These are phyloP conservation scores for Diplolepis rosae DNA, from an alignment of 2,888 invertebrate species.

Conservation along the genomic window DNA sequence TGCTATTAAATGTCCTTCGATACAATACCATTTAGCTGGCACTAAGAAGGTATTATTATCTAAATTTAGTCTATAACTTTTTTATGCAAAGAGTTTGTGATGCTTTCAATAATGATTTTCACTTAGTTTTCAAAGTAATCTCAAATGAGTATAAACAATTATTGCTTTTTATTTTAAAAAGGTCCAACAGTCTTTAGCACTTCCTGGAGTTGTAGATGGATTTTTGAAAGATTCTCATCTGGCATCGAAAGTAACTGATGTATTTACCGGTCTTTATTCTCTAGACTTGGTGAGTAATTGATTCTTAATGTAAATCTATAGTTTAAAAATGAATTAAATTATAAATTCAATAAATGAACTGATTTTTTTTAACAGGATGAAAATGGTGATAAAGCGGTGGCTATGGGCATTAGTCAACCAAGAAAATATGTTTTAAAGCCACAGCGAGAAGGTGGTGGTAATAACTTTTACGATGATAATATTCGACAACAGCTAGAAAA, in stretches of 20 bases:
- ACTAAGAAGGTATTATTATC: constrained; percentile 83
- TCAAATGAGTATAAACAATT: too few species aligned
- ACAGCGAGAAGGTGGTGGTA: constrained; percentile 98
- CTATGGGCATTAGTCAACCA: constrained; percentile 76
- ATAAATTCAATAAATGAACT: background rate
- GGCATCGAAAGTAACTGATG: constrained; percentile 81
- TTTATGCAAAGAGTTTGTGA: too few species aligned
- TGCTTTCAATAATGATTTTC: constrained; percentile 23
- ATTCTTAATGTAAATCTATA: too few species aligned
- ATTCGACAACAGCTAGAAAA: constrained; percentile 72
- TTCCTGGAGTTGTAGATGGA: constrained; percentile 83
- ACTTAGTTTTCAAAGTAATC: too few species aligned
- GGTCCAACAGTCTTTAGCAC: constrained; percentile 91
- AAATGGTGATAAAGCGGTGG: constrained; percentile 75
- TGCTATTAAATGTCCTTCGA: constrained; percentile 98
- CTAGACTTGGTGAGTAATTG: constrained; percentile 82
- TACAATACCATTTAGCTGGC: constrained; percentile 95
- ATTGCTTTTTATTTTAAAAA: constrained; percentile 45
- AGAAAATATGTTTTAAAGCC: constrained; percentile 93
- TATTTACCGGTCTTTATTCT: constrained; percentile 94
- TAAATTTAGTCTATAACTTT: background rate
- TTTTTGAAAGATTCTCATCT: constrained; percentile 81
- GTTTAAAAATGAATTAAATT: background rate
- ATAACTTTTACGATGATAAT: constrained; percentile 71
- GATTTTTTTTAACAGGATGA: constrained; percentile 58